A percentile compares a stretch with the other conserved stretches of the same genome.
phyloP scores from a whole-genome alignment of 30 jellyfish, hydroid and myxozoan species.

The Cassiopea xamachana region DNA sequence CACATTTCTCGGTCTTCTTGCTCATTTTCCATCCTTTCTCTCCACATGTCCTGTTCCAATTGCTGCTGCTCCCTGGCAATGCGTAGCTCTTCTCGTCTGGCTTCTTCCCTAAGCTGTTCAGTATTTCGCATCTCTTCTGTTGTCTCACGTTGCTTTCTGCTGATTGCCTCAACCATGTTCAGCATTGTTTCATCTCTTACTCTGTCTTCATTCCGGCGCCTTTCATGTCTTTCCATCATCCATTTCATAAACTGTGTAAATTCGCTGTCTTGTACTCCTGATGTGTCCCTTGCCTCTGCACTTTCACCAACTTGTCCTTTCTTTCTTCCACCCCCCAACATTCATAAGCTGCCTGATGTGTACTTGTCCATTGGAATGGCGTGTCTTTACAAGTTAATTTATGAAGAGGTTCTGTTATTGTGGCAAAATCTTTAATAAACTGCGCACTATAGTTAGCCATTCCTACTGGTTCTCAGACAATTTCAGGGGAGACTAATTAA shows the following conservation, averaged over 20 bases:
- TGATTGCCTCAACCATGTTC: not conserved
- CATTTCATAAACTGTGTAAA: not conserved
- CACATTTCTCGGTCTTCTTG: slow-evolving; percentile 22
- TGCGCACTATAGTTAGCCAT: too few relatives aligned
- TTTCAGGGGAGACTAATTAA: too few relatives aligned
- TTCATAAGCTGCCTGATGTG: too few relatives aligned
- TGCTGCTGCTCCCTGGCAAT: slow-evolving; percentile 24
- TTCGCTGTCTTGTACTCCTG: not conserved
- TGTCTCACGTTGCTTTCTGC: not conserved
- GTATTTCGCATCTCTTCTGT: slow-evolving; percentile 2
- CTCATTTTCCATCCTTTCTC: not conserved
- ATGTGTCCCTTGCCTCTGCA: not conserved
- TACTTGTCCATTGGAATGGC: too few relatives aligned
- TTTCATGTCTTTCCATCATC: not conserved
- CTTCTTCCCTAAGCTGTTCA: slow-evolving; percentile 7
- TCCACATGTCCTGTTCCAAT: not conserved
- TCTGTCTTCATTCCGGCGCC: not conserved
- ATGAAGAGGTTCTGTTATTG: too few relatives aligned
- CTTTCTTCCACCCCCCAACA: not conserved
- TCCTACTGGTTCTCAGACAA: too few relatives aligned
- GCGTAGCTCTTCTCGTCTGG: slow-evolving; percentile 19
- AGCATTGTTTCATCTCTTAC: not conserved
- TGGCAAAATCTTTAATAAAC: too few relatives aligned
- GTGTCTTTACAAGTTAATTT: too few relatives aligned
- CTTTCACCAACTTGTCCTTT: not conserved